A percentile compares a stretch with the other conserved stretches of the same genome.
These are phyloP conservation scores for Diarsia brunnea DNA, from an alignment of 2,888 invertebrate genomes.

Conservation along the genomic window DNA sequence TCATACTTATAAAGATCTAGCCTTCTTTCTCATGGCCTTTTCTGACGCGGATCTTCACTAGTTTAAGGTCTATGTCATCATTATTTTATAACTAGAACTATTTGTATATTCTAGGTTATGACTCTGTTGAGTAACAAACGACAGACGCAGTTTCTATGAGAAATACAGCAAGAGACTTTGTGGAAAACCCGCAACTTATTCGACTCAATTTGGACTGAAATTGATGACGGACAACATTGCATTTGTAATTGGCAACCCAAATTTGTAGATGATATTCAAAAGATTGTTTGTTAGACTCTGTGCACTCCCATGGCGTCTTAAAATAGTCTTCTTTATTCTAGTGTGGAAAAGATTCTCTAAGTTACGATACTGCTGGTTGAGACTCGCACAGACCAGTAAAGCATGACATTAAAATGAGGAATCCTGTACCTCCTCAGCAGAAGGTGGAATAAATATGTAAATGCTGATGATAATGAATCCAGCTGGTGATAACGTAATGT, in stretches of 20 bases:
- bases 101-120: conserved; percentile 37
- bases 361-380: too few species aligned
- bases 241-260: neutral
- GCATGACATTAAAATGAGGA: neutral
- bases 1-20: conserved; percentile 14
- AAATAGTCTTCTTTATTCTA: too few species aligned
- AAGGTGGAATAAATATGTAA: too few species aligned
- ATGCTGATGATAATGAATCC: neutral
- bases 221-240: neutral
- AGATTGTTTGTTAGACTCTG: fast-evolving
- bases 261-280: neutral
- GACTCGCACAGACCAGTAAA: neutral
- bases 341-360: too few species aligned
- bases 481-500: neutral
- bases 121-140: conserved; percentile 18
- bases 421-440: too few species aligned
- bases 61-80: conserved; percentile 30
- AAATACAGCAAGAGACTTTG: neutral
- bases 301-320: too few species aligned
- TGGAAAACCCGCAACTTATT: conserved; percentile 12
- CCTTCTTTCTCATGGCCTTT: conserved; percentile 26
- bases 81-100: conserved; percentile 30
- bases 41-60: conserved; percentile 22
- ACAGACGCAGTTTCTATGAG: neutral
- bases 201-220: conserved; percentile 8